phyloP scores from a whole-genome alignment of 92 coral and sea anemone species.

The Bergia puertoricense region DNA sequence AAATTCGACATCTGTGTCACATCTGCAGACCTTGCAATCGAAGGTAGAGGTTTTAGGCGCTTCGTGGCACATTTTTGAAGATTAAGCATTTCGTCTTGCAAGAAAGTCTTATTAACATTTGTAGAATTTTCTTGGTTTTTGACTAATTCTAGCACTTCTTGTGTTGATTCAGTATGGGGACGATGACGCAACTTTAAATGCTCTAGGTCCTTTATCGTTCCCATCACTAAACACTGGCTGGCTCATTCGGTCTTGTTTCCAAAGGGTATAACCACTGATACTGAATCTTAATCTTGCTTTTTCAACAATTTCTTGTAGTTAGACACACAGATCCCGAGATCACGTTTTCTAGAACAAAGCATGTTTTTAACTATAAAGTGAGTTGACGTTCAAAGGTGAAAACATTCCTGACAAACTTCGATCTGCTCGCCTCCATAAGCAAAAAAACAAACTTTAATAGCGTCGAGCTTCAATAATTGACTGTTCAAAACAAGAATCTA shows the following conservation, averaged over 20 bases:
- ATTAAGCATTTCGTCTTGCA: not conserved
- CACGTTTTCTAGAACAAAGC: not conserved
- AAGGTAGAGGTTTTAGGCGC: not conserved
- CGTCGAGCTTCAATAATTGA: not conserved
- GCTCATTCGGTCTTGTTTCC: not conserved
- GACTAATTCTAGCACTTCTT: conserved; percentile 3
- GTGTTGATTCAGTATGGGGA: conserved; percentile 15
- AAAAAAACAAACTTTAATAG: not conserved
- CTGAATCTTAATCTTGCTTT: not conserved
- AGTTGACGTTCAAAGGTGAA: not conserved
- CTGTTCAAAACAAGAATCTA: not conserved
- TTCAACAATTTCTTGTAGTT: not conserved
- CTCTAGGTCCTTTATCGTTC: not conserved
- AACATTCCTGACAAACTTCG: not conserved
- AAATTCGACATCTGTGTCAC: not conserved
- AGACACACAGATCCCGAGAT: not conserved
- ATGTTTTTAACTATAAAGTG: no score
- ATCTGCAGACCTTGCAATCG: not conserved
- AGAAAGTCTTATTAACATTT: not conserved
- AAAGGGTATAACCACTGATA: no score
- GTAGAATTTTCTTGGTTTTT: conserved; percentile 1
- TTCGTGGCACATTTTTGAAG: not conserved
- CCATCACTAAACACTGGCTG: not conserved
- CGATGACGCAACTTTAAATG: not conserved
- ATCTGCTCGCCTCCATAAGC: not conserved